Evolutionary conservation across 2,113 vertebrate genomes (phyloP), one percentile per base, ranked within the genome.

Genomic region (Salvelinus alpinus): DNA sequence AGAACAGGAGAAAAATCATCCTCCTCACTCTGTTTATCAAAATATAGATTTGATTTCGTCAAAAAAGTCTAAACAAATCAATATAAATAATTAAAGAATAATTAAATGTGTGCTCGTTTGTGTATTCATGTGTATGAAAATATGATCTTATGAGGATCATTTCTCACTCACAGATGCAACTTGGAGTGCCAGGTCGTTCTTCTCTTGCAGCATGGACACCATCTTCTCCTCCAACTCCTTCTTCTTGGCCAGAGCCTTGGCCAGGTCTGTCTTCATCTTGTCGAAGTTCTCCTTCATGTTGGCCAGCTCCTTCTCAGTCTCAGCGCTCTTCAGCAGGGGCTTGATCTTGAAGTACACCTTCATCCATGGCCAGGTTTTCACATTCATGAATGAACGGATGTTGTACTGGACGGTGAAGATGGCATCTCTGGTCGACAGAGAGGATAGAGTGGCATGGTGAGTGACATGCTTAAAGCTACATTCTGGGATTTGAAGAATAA

Each of bases 331-430:
- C 51, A 94, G 86, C 0, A 94, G 82, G 0, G 94, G 94, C 72
- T 94, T 94, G 84, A 94, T 94, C 87, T 92, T 94, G 83, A 94
- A 94, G 78, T 93, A 94, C 1, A 94, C 86, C 64, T 94, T 94
- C 94, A 94, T 94, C 94, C 94, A 94, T 13, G 93, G 86, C 94
- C 94, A 94, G 62, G 91, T 89, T 62, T 94, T 94, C 71, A 94
- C 93, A 0, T 68, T 68, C 66, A 68, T 68, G 66, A 68, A 68
- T 68, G 66, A 68, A 6, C 66, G 66, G 31, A 68, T 68, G 66
- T 68, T 68, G 66, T 68, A 68, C 31, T 68, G 66, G 31, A 68
- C 38, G 66, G 66, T 38, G 66, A 9, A 68, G 66, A 68, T 7
- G 3, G 66, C 29, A 27, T 68, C 66, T 68, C 66, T 68, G 31